phyloP scores from a whole-genome alignment of 2,888 invertebrate species.

The Latheticus oryzae region DNA sequence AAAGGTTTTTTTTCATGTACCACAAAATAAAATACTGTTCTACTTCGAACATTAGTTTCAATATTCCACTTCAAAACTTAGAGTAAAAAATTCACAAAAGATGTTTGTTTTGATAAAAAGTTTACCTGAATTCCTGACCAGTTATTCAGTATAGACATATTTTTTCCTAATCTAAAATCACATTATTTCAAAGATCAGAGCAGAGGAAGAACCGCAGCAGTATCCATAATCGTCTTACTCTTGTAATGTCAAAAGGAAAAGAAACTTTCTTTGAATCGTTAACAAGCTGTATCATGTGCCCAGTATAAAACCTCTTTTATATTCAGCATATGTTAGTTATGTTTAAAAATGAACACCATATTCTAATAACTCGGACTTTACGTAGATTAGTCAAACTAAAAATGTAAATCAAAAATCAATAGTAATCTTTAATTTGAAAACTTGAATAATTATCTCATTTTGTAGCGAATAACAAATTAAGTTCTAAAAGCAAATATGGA shows the following conservation, averaged over 20 bases:
- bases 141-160: slow-evolving; percentile 3
- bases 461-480: too few relatives aligned
- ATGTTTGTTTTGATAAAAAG: too few relatives aligned
- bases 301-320: slow-evolving; percentile 32
- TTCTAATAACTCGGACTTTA: slow-evolving; percentile 26
- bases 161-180: slow-evolving; percentile 15
- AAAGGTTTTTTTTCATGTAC: too few relatives aligned
- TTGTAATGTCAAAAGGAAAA: slow-evolving; percentile 35
- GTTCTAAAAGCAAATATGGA: too few relatives aligned
- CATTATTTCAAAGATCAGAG: slow-evolving; percentile 28
- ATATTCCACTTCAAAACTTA: too few relatives aligned
- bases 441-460: too few relatives aligned
- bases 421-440: too few relatives aligned
- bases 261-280: slow-evolving; percentile 37
- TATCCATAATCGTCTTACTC: slow-evolving; percentile 39
- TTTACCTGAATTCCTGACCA: too few relatives aligned
- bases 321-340: slow-evolving; percentile 33
- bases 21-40: too few relatives aligned
- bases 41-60: too few relatives aligned
- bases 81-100: too few relatives aligned
- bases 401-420: slow-evolving; percentile 15
- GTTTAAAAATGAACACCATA: slow-evolving; percentile 34
- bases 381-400: not conserved
- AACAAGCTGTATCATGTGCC: slow-evolving; percentile 33
- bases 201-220: slow-evolving; percentile 16